Evolutionary conservation across 1,140 invertebrate genomes (phyloP).

Genomic region (Caerostris extrusa): DNA sequence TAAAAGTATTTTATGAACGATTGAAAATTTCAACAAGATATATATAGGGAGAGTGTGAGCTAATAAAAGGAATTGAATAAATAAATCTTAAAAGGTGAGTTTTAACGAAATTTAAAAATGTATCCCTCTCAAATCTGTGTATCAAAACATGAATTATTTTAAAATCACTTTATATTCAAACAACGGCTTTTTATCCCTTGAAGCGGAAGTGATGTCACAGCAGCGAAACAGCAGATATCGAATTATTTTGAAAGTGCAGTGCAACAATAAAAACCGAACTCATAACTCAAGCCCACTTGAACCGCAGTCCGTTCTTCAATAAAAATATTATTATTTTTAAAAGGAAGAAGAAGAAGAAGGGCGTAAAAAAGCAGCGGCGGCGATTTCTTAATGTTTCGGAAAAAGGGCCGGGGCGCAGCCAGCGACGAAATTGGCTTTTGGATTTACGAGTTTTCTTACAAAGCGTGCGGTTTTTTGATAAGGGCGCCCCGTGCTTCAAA

Average conservation of each 20-base stretch:
- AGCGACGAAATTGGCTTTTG: conserved; percentile 72
- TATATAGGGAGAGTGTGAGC: no score
- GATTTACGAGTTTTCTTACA: conserved; percentile 71
- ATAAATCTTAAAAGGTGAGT: no score
- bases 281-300: not conserved
- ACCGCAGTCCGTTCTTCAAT: not conserved
- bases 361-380: not conserved
- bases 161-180: not conserved
- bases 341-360: not conserved
- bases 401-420: conserved; percentile 31
- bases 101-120: no score
- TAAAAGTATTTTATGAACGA: no score
- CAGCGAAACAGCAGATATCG: not conserved
- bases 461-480: conserved; percentile 52
- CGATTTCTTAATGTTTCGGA: conserved; percentile 23
- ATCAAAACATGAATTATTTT: not conserved
- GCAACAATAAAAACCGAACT: not conserved
- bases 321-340: not conserved
- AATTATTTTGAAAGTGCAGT: not conserved
- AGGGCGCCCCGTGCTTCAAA: conserved; percentile 7
- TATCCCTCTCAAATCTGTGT: no score
- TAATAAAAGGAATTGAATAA: no score
- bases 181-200: not conserved
- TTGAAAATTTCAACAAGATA: no score
- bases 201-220: not conserved